Evolutionary conservation across 2,797 vertebrate genomes (phyloP).

Genomic region (Tokudaia muenninki): DNA sequence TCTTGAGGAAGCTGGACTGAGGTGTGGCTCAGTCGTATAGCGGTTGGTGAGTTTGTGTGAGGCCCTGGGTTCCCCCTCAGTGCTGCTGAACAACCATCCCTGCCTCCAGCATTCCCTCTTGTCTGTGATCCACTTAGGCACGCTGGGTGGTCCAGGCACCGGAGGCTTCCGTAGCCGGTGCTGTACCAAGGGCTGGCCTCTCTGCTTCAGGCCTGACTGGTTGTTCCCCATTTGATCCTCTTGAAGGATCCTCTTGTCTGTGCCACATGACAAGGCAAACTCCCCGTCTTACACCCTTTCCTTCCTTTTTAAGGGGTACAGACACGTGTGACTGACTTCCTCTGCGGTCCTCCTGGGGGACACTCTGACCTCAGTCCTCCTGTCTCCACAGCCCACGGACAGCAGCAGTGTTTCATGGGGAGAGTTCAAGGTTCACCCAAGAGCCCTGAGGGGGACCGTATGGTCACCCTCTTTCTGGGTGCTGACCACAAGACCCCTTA

Average conservation of each 20-base stretch:
- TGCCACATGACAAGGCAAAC: not conserved
- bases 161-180: not conserved
- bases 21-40: no score
- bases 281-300: not conserved
- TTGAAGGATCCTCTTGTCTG: not conserved
- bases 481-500: not conserved
- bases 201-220: not conserved
- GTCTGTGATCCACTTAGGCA: not conserved
- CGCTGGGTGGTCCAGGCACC: not conserved
- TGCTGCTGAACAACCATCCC: no score
- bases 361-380: not conserved
- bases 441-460: not conserved
- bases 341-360: not conserved
- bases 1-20: not conserved
- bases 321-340: not conserved
- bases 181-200: not conserved
- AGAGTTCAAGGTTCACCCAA: not conserved
- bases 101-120: not conserved
- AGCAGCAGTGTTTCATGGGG: no score
- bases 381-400: not conserved
- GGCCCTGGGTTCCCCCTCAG: not conserved
- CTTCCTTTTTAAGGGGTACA: not conserved
- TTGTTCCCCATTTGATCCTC: not conserved
- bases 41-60: not conserved
- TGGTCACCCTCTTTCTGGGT: not conserved